Base-by-base conservation (phyloP, 2,797 vertebrate genomes). In the Nannoperca australis region DNA sequence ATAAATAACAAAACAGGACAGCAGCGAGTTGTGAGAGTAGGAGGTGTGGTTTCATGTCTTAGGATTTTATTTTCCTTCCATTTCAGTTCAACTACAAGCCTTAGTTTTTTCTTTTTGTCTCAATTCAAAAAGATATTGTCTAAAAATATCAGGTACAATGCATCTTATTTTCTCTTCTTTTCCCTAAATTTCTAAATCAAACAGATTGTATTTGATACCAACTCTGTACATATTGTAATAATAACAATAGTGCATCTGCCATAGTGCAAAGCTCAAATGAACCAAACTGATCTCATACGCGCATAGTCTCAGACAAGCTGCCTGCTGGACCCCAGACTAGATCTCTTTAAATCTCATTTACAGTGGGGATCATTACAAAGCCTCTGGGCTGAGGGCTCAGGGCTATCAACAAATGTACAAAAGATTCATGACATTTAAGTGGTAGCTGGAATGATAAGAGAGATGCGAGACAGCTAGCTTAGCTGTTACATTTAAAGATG, bases 351-450 rank as follows among this genome's bases (percentile, higher is more conserved):
- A 89, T 91, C 86, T 90, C 84, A 86, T 89, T 81, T 90, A 91
- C 89, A 90, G 61, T 17, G 32, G 77, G 72, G 67, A 42, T 88
- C 72, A 20, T 70, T 61, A 63, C 73, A 82, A 81, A 88, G 83
- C 84, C 84, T 73, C 86, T 27, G 71, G 82, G 85, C 60, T 27
- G 70, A 73, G 66, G 73, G 22, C 66, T 77, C 34, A 10, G 78
- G 72, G 64, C 85, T 89, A 89, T 91, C 74, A 66, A 92, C 90
- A 93, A 87, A 92, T 92, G 72, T 92, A 93, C 90, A 93, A 90
- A 92, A 90, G 59, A 55, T 70, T 70, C n/a, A 70, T 50, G 64
- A 73, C 74, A 50, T 85, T 87, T 83, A 55, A 34, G 80, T 70
- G 84, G 84, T 20, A 47, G 71, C 81, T 91, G 83, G 78, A 83